Percentiles rank a stretch among this genome's conserved stretches.
Evolutionary conservation across 2,888 invertebrate genomes (phyloP).

Genomic region (Dicyrtomina minuta): DNA sequence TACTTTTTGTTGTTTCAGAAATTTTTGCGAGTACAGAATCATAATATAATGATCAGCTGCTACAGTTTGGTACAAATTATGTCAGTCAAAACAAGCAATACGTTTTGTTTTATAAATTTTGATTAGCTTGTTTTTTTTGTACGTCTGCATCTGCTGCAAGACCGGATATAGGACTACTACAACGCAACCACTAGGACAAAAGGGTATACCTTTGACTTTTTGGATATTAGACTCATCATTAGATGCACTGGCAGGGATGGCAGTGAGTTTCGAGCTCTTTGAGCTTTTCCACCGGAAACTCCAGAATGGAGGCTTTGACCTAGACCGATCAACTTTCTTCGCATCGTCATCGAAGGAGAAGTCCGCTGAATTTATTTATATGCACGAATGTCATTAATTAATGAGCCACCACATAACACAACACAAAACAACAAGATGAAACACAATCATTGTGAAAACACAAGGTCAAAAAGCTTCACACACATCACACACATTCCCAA

Average conservation of each 20-base stretch:
- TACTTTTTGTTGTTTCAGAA: too few relatives aligned
- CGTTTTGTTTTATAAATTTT: too few relatives aligned
- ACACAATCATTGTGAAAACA: too few relatives aligned
- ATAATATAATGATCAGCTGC: too few relatives aligned
- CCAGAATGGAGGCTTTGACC: conserved; percentile 91
- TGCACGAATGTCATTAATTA: conserved; percentile 4
- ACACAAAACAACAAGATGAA: conserved; percentile 15
- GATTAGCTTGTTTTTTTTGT: too few relatives aligned
- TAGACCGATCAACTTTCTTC: conserved; percentile 72
- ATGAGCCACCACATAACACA: conserved; percentile 10
- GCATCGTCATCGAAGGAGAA: conserved; percentile 42
- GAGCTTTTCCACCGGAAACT: conserved; percentile 86
- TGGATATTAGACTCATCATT: conserved; percentile 74
- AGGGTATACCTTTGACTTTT: conserved; percentile 54
- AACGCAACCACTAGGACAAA: too few relatives aligned
- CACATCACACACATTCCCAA: neutral
- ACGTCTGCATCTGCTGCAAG: too few relatives aligned
- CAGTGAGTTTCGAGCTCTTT: conserved; percentile 61
- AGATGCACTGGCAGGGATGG: conserved; percentile 64
- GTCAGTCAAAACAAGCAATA: too few relatives aligned
- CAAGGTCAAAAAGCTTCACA: too few relatives aligned
- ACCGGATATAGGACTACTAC: too few relatives aligned
- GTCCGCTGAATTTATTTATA: conserved; percentile 25
- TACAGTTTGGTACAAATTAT: too few relatives aligned
- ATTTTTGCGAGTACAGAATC: too few relatives aligned